A percentile compares a stretch with the other conserved stretches of the same genome.
Conservation (phyloP, 2,888 invertebrate species). For the Saturnia japonica region DNA sequence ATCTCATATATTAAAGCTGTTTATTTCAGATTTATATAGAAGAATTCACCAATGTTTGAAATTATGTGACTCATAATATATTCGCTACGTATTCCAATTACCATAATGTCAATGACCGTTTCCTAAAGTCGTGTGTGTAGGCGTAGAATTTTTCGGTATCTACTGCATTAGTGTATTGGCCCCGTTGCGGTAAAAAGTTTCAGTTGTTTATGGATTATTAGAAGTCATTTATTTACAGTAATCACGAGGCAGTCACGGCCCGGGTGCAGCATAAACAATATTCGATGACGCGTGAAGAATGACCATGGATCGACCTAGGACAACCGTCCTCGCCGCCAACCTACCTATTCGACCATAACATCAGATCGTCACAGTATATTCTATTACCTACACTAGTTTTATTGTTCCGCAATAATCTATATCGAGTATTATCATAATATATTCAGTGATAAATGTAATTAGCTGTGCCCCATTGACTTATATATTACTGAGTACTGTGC, state of each 20-base stretch:
- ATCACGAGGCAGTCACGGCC: slow-evolving; percentile 39
- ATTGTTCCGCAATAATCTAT: slow-evolving; percentile 22
- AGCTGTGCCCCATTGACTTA: background rate
- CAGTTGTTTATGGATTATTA: slow-evolving; percentile 10
- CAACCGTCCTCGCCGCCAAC: slow-evolving; percentile 59
- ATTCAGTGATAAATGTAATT: background rate
- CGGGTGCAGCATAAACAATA: slow-evolving; percentile 42
- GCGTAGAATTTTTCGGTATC: background rate
- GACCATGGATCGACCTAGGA: slow-evolving; percentile 73
- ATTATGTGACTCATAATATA: background rate
- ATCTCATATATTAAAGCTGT: background rate
- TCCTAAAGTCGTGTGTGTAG: background rate
- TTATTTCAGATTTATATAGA: background rate
- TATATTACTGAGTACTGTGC: too few relatives aligned
- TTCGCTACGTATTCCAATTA: background rate
- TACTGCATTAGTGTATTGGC: background rate
- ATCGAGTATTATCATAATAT: background rate
- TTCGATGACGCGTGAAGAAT: slow-evolving; percentile 69
- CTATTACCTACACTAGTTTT: slow-evolving; percentile 3
- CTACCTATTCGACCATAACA: slow-evolving; percentile 70
- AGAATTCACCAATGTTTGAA: background rate
- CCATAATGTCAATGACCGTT: slow-evolving; percentile 8
- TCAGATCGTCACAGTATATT: slow-evolving; percentile 30
- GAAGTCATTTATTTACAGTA: slow-evolving; percentile 2
- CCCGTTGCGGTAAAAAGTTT: background rate